phyloP scores from a whole-genome alignment of 2,797 vertebrate genomes.

The Mus caroli region DNA sequence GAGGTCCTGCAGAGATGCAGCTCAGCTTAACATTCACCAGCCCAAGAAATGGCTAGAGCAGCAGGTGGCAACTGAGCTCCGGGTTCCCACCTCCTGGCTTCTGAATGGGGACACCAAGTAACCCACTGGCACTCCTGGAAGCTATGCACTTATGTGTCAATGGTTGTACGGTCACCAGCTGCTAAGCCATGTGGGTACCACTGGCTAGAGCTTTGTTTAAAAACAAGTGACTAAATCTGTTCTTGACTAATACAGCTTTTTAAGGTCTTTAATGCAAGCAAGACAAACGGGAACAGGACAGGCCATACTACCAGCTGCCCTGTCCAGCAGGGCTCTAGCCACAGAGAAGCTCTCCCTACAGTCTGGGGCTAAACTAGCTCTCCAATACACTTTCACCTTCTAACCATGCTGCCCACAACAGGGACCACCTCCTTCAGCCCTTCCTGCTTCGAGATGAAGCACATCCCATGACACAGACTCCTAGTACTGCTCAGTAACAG shows the following conservation, averaged over 20 bases:
- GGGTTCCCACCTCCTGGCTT: neutral
- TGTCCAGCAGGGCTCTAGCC: neutral
- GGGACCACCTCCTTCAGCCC: neutral
- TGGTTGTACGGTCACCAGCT: neutral
- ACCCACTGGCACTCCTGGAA: neutral
- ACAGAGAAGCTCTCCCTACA: neutral
- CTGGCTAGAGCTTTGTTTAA: neutral
- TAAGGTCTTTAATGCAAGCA: neutral
- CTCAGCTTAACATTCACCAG: neutral
- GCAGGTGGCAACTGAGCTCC: neutral
- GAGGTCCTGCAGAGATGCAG: slow-evolving; percentile 89
- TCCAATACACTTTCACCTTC: neutral
- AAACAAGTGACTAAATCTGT: neutral
- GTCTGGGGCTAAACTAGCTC: neutral
- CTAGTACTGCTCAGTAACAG: neutral
- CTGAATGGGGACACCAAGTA: neutral
- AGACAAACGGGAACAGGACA: accelerated
- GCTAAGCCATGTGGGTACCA: neutral
- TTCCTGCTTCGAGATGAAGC: neutral
- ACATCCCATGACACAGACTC: accelerated
- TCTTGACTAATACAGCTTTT: neutral
- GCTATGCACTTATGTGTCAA: neutral
- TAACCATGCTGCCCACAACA: accelerated
- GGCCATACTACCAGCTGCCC: neutral
- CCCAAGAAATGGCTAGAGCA: neutral